phyloP scores from a whole-genome alignment of 2,113 vertebrate species.

The Oreochromis niloticus region DNA sequence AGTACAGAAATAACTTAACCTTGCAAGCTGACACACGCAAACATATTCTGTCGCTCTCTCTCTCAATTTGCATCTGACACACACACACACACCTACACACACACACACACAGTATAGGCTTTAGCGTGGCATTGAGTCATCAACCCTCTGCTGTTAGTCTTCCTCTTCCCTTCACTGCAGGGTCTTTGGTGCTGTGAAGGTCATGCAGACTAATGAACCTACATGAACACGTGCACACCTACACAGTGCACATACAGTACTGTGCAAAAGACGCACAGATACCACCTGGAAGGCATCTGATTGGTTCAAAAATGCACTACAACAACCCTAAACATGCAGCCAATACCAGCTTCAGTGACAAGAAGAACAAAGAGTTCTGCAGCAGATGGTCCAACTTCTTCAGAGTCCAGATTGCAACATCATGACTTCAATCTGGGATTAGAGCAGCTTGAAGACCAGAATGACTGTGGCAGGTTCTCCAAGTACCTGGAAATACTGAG shows the following conservation, averaged over 20 bases:
- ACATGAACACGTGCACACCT: neutral
- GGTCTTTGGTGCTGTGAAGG: slow-evolving; percentile 45
- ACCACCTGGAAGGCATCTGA: neutral
- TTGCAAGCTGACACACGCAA: slow-evolving; percentile 14
- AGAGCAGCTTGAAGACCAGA: neutral
- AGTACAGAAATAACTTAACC: slow-evolving; percentile 28
- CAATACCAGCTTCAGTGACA: neutral
- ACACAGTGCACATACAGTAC: neutral
- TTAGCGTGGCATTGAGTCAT: slow-evolving; percentile 58
- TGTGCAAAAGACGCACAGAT: neutral
- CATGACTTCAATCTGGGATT: neutral
- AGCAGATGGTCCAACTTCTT: neutral
- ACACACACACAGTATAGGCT: neutral
- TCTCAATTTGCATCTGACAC: neutral
- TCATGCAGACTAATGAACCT: slow-evolving; percentile 10
- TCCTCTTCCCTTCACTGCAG: slow-evolving; percentile 27
- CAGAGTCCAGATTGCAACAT: neutral
- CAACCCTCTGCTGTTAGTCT: slow-evolving; percentile 16
- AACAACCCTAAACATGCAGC: neutral
- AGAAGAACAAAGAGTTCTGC: neutral
- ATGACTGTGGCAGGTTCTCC: neutral
- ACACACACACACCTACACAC: neutral
- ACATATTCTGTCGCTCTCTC: neutral
- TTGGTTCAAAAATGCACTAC: neutral
- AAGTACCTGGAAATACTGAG: neutral